Evolutionary conservation across 2,797 vertebrate genomes (phyloP).

Genomic region (Amniataba percoides): DNA sequence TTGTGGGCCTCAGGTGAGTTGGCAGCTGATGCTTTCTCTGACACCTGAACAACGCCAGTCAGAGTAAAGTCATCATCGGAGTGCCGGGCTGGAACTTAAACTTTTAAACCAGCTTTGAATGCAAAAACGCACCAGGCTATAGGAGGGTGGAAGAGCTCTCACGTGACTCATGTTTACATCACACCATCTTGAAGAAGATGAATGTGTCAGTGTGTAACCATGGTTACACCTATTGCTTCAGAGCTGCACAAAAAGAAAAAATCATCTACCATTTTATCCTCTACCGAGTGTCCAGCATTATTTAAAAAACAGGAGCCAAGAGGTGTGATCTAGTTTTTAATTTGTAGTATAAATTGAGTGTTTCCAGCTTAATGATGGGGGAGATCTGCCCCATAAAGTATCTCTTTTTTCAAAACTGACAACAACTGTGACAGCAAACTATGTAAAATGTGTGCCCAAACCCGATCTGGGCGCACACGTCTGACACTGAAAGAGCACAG

Average conservation of each 20-base stretch:
- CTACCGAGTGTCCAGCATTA: too few relatives aligned
- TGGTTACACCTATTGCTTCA: not conserved
- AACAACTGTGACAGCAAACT: not conserved
- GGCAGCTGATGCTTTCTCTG: conserved; percentile 76
- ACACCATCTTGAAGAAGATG: not conserved
- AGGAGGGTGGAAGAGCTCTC: not conserved
- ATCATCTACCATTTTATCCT: too few relatives aligned
- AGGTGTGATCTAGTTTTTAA: not conserved
- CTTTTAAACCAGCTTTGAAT: not conserved
- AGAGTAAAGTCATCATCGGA: conserved; percentile 57
- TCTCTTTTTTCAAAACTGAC: too few relatives aligned
- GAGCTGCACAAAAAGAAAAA: too few relatives aligned
- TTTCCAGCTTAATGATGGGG: not conserved
- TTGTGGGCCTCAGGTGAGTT: conserved; percentile 83
- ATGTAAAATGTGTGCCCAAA: not conserved
- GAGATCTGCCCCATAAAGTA: not conserved
- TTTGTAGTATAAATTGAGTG: not conserved
- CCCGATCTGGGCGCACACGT: not conserved
- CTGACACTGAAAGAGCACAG: not conserved
- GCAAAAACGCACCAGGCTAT: not conserved
- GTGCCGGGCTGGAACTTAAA: conserved; percentile 16
- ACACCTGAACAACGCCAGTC: conserved; percentile 74
- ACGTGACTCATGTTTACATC: not conserved
- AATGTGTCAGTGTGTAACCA: conserved; percentile 6
- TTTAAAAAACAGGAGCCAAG: too few relatives aligned